These are phyloP conservation scores for Chunga burmeisteri DNA, from an alignment of 2,113 vertebrate genomes.

Conservation along the genomic window DNA sequence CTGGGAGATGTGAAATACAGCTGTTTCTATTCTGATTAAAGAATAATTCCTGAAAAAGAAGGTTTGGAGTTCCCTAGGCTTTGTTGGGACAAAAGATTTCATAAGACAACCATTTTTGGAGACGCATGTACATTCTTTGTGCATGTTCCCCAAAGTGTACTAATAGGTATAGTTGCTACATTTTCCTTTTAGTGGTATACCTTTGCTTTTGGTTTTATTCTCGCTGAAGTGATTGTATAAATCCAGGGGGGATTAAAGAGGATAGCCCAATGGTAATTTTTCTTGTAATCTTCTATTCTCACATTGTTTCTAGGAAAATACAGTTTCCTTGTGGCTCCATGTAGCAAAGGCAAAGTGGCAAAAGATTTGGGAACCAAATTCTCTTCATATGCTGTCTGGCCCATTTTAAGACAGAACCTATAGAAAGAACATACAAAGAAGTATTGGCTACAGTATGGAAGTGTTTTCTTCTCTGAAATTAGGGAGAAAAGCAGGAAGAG, in stretches of 20 bases:
- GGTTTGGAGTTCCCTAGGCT: neutral
- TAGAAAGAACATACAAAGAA: neutral
- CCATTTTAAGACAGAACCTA: neutral
- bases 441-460: neutral
- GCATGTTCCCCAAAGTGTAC: neutral
- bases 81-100: neutral
- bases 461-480: neutral
- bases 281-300: slow-evolving; percentile 27
- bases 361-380: neutral
- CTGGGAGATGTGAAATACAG: neutral
- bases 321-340: neutral
- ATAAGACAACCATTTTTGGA: neutral
- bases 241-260: slow-evolving; percentile 34
- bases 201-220: slow-evolving; percentile 33
- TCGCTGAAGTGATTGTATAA: slow-evolving; percentile 24
- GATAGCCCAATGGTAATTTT: neutral
- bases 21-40: neutral
- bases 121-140: neutral
- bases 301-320: neutral
- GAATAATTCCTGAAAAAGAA: neutral
- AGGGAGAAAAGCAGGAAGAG: neutral
- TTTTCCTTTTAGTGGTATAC: neutral
- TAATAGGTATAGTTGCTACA: neutral
- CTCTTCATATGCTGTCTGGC: neutral
- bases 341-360: neutral